A percentile compares a stretch with the other conserved stretches of the same genome.
Evolutionary conservation across 2,113 vertebrate genomes (phyloP).

Genomic region (Platysteira castanea): DNA sequence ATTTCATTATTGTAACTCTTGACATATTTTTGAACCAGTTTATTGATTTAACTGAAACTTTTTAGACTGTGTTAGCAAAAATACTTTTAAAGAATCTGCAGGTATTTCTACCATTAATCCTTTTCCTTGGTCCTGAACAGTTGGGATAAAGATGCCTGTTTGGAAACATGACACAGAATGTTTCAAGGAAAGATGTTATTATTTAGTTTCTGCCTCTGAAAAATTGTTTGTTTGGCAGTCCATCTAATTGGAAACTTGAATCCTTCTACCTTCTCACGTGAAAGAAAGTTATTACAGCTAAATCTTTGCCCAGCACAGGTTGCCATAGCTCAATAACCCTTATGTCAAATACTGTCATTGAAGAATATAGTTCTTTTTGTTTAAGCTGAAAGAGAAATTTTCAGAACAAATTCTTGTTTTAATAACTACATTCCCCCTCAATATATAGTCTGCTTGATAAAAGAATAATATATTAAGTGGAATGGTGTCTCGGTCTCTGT

Average conservation of each 20-base stretch:
- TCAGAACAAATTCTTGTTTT: neutral
- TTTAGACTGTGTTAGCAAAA: neutral
- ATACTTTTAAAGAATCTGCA: neutral
- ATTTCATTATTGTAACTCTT: neutral
- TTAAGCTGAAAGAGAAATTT: neutral
- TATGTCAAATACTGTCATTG: neutral
- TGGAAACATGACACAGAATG: neutral
- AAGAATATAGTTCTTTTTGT: neutral
- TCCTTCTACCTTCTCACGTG: neutral
- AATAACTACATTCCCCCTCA: neutral
- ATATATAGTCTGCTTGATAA: neutral
- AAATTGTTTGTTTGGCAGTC: neutral
- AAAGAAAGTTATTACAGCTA: neutral
- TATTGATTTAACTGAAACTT: neutral
- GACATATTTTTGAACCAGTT: neutral
- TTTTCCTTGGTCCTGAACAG: neutral
- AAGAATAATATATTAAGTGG: neutral
- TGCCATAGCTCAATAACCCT: accelerated
- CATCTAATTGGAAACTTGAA: neutral
- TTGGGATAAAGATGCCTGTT: neutral
- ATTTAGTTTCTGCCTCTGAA: neutral
- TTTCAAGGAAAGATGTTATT: neutral
- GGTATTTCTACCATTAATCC: neutral
- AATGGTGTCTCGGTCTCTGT: neutral
- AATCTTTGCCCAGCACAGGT: neutral